Evolutionary conservation across 2,797 vertebrate species (phyloP).

Genomic region (Glossophaga mutica): DNA sequence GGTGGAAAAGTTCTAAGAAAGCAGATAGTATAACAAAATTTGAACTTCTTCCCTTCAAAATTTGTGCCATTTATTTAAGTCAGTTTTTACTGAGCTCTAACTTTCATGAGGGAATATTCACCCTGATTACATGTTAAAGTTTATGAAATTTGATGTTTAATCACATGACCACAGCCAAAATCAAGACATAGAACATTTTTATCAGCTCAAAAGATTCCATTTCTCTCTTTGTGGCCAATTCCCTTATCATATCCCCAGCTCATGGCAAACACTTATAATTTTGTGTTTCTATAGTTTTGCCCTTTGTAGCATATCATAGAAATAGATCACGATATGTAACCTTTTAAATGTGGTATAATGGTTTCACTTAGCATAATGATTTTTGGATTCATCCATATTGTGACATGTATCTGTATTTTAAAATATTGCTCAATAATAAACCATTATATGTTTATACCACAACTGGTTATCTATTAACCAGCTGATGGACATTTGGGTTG

Average conservation of each 20-base stretch:
- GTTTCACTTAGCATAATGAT: not conserved
- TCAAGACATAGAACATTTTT: not conserved
- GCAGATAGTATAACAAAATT: not conserved
- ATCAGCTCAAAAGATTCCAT: not conserved
- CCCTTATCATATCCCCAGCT: not conserved
- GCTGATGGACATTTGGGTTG: not conserved
- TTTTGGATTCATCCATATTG: not conserved
- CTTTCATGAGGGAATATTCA: not conserved
- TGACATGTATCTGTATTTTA: not conserved
- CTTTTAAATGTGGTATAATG: not conserved
- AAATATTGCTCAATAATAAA: not conserved
- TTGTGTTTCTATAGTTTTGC: not conserved
- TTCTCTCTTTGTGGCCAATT: not conserved
- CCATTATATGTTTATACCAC: not conserved
- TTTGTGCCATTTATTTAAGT: not conserved
- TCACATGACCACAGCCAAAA: not conserved
- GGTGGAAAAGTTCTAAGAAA: not conserved
- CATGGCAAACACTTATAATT: not conserved
- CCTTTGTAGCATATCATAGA: not conserved
- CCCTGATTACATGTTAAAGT: not conserved
- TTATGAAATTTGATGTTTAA: not conserved
- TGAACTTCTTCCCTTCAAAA: not conserved
- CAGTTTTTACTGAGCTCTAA: not conserved
- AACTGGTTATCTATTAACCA: not conserved
- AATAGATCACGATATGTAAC: not conserved